A percentile compares a stretch with the other conserved stretches of the same genome.
Conservation (phyloP, 1,140 invertebrate genomes). For the Himalopsyche phryganea region DNA sequence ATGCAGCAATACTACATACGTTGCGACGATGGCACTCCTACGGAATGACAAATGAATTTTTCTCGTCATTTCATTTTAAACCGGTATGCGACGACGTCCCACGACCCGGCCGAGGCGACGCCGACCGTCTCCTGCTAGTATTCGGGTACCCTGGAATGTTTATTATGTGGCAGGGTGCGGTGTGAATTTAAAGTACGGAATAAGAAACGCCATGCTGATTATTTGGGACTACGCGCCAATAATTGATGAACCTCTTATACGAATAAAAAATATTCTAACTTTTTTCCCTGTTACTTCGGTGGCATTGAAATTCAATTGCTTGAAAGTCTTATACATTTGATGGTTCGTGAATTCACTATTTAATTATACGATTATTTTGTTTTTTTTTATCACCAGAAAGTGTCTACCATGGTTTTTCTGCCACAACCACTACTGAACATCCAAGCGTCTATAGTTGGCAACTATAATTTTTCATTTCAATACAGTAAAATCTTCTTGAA, state of each 20-base stretch:
- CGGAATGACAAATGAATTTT: constrained; percentile 16
- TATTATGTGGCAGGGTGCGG: constrained; percentile 1
- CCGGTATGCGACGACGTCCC: neutral
- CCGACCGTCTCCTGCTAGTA: neutral
- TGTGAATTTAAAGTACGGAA: constrained; percentile 5
- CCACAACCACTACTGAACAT: no score
- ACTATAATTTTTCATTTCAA: no score
- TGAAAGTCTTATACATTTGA: constrained; percentile 5
- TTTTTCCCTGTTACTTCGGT: neutral
- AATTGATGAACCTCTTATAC: neutral
- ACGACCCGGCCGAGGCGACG: neutral
- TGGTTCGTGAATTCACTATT: constrained; percentile 14
- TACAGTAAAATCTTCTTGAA: no score
- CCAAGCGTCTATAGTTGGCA: no score
- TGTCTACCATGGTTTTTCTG: no score
- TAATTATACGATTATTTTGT: no score
- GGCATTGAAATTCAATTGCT: neutral
- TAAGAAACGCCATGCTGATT: neutral
- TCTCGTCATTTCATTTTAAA: constrained; percentile 17
- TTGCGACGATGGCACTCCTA: neutral
- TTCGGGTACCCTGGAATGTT: constrained; percentile 8
- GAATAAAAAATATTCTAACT: constrained; percentile 1
- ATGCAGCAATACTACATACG: neutral
- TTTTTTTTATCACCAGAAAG: no score
- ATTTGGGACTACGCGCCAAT: neutral